Conservation (phyloP, 2,797 vertebrate genomes). For the Coendou prehensilis region DNA sequence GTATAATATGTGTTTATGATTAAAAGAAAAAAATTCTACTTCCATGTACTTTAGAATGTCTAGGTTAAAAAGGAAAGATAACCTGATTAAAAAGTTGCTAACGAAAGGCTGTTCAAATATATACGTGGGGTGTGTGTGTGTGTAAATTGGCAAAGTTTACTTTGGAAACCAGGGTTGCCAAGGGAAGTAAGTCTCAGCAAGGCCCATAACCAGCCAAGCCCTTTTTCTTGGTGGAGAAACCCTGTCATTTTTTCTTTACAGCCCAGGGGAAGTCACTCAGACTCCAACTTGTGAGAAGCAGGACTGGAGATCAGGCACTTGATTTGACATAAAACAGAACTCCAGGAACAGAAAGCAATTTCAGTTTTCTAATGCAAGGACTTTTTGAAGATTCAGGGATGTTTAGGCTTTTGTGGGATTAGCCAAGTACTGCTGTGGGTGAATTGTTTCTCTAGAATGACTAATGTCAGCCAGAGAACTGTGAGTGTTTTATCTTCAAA, state of each 20-base stretch:
- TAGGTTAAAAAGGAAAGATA: conserved; percentile 3
- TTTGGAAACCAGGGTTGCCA: conserved; percentile 44
- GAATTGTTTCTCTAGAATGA: not conserved
- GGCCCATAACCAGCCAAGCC: not conserved
- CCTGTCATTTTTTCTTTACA: not conserved
- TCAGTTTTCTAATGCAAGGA: conserved; percentile 55
- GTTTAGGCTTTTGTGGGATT: conserved; percentile 65
- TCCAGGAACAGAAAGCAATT: conserved; percentile 61
- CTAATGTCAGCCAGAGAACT: conserved; percentile 41
- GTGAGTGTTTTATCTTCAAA: conserved; percentile 24
- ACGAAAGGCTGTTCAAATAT: not conserved
- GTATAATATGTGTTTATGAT: no score
- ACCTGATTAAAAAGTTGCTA: not conserved
- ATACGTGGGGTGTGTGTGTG: not conserved
- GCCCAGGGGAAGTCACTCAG: conserved; percentile 42
- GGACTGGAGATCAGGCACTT: not conserved
- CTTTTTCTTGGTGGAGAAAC: conserved; percentile 27
- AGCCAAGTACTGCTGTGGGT: conserved; percentile 52
- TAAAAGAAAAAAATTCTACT: not conserved
- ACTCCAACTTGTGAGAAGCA: conserved; percentile 56
- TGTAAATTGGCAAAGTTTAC: not conserved
- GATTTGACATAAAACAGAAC: conserved; percentile 73
- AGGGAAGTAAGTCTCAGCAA: not conserved
- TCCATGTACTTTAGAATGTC: not conserved
- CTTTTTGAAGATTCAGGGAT: conserved; percentile 61